phyloP scores from a whole-genome alignment of 2,888 invertebrate species.

The Nineta flava region DNA sequence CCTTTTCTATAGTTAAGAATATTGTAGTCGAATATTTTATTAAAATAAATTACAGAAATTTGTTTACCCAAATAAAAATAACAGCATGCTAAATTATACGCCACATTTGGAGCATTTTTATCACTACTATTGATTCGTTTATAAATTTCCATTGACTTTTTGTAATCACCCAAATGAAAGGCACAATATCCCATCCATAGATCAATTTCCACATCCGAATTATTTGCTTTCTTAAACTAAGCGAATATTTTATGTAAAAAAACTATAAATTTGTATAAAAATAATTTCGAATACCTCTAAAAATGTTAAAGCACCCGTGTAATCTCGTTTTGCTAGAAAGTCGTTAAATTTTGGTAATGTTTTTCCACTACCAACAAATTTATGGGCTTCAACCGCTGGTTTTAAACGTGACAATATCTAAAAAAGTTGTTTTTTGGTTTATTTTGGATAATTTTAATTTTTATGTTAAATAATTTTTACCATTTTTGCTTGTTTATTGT shows the following conservation, averaged over 20 bases:
- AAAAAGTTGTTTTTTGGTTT: constrained; percentile 13
- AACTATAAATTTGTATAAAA: constrained; percentile 4
- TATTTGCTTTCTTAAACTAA: constrained; percentile 38
- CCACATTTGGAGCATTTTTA: constrained; percentile 41
- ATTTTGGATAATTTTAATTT: neutral
- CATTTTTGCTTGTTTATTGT: constrained; percentile 4
- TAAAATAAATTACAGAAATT: neutral
- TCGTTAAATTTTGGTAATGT: constrained; percentile 73
- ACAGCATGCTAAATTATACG: constrained; percentile 78
- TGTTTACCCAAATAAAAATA: constrained; percentile 83
- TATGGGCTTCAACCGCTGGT: constrained; percentile 45
- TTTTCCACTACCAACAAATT: constrained; percentile 18
- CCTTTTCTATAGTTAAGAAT: too few species aligned
- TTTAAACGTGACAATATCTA: constrained; percentile 73
- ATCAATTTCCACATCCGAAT: constrained; percentile 37
- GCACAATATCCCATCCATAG: constrained; percentile 91
- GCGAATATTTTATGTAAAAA: constrained; percentile 11
- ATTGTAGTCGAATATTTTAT: too few species aligned
- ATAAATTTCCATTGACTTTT: constrained; percentile 60
- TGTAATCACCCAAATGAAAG: constrained; percentile 91
- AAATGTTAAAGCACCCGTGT: constrained; percentile 84
- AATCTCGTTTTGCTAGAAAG: constrained; percentile 78
- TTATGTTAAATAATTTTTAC: constrained; percentile 1
- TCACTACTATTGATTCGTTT: constrained; percentile 36
- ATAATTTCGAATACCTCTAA: constrained; percentile 49